A percentile compares a stretch with the other conserved stretches of the same genome.
Conservation (phyloP, 2,888 invertebrate species). For the Sarcophaga caerulescens region DNA sequence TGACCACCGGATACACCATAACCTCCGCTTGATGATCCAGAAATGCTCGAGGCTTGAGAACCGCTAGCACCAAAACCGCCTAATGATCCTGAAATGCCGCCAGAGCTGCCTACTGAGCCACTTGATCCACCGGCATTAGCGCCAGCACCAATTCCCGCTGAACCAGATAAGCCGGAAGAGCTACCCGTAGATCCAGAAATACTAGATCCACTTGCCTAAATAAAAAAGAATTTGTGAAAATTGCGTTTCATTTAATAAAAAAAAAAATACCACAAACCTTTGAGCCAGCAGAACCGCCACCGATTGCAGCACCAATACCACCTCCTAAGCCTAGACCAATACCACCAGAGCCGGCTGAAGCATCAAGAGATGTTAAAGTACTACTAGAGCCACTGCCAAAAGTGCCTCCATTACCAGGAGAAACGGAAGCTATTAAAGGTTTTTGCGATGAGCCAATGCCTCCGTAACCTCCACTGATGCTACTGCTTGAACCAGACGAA, state of each 20-base stretch:
- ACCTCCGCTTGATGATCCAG: background rate
- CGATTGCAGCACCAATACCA: slow-evolving; percentile 16
- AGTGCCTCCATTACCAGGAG: too few species aligned
- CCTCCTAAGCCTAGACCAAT: slow-evolving; percentile 25
- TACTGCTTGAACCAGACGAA: too few species aligned
- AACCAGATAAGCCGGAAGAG: background rate
- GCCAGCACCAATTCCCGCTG: background rate
- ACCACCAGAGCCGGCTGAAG: background rate
- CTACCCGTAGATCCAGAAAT: background rate
- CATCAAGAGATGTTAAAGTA: background rate
- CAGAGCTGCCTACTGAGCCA: background rate
- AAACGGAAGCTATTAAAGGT: too few species aligned
- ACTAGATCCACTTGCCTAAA: background rate
- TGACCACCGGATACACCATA: background rate
- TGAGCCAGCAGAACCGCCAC: background rate
- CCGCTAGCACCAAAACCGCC: background rate
- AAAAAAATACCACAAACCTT: background rate
- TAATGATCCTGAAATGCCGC: background rate
- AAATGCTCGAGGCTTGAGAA: background rate
- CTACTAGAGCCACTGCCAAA: too few species aligned
- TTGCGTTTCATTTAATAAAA: background rate
- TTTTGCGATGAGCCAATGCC: too few species aligned
- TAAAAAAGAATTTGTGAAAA: background rate
- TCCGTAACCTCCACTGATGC: too few species aligned
- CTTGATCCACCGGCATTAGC: background rate